Evolutionary conservation across 2,113 vertebrate genomes (phyloP).

Genomic region (Cisticola juncidis): DNA sequence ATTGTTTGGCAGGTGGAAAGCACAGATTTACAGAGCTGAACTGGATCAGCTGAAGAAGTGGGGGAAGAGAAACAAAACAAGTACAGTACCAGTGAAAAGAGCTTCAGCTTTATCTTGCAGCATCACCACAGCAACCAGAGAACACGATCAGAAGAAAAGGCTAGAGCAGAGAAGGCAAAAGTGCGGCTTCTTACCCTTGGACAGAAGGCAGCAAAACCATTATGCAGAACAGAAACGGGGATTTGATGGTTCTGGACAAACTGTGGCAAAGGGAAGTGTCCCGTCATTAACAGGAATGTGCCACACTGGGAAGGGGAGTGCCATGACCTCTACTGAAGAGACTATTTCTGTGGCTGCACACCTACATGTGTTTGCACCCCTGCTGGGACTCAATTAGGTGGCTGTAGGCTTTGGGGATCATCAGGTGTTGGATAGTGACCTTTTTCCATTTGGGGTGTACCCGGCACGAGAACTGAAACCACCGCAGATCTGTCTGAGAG

Average conservation of each 20-base stretch:
- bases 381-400: constrained; percentile 51
- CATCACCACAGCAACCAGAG: constrained; percentile 67
- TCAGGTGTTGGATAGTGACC: background rate
- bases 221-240: constrained; percentile 59
- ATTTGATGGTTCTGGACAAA: constrained; percentile 19
- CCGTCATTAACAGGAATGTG: constrained; percentile 69
- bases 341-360: constrained; percentile 56
- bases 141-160: constrained; percentile 45
- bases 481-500: background rate
- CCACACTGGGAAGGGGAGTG: constrained; percentile 28
- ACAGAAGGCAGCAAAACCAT: constrained; percentile 61
- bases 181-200: constrained; percentile 25
- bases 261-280: constrained; percentile 47
- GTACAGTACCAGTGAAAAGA: background rate
- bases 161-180: background rate
- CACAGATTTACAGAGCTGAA: constrained; percentile 47
- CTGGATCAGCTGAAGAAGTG: constrained; percentile 50
- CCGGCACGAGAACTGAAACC: background rate
- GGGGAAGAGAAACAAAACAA: constrained; percentile 48
- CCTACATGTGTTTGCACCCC: background rate
- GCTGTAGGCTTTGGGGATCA: background rate
- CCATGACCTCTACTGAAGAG: constrained; percentile 72
- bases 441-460: background rate
- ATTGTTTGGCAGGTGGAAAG: constrained; percentile 74
- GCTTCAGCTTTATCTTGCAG: constrained; percentile 48